A percentile compares a stretch with the other conserved stretches of the same genome.
phyloP scores from a whole-genome alignment of 2,113 vertebrate species.

The Anolis carolinensis region DNA sequence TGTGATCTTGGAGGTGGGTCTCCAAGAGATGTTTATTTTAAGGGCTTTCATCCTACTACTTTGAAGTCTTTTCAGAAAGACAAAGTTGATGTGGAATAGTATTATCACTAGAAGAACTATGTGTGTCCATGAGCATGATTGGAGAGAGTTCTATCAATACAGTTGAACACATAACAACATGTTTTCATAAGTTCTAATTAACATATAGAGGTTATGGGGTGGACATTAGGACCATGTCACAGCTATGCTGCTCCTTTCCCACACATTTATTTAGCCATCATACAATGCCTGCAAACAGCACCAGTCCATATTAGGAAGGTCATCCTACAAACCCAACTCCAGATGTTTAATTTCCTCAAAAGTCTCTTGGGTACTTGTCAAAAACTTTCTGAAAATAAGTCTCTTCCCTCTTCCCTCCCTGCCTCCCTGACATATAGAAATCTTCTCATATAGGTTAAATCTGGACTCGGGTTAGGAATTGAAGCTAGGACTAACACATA shows the following conservation, averaged over 20 bases:
- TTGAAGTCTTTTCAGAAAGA: slow-evolving; percentile 4
- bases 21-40: neutral
- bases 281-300: neutral
- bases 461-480: slow-evolving; percentile 6
- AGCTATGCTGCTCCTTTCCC: neutral
- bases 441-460: neutral
- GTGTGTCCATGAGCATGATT: neutral
- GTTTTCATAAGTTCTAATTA: neutral
- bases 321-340: neutral
- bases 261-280: neutral
- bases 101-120: neutral
- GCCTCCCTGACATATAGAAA: neutral
- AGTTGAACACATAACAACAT: neutral
- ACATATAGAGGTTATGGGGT: neutral
- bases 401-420: slow-evolving; percentile 1
- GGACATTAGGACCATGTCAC: neutral
- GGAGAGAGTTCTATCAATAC: neutral
- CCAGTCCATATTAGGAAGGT: slow-evolving; percentile 23
- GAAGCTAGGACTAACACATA: neutral
- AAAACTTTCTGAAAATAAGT: slow-evolving; percentile 45
- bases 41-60: neutral
- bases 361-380: slow-evolving; percentile 40
- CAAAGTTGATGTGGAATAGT: neutral
- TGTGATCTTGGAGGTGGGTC: neutral
- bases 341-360: slow-evolving; percentile 41